A percentile compares a stretch with the other conserved stretches of the same genome.
phyloP scores from a whole-genome alignment of 2,888 invertebrate species.

The Neria commutata region DNA sequence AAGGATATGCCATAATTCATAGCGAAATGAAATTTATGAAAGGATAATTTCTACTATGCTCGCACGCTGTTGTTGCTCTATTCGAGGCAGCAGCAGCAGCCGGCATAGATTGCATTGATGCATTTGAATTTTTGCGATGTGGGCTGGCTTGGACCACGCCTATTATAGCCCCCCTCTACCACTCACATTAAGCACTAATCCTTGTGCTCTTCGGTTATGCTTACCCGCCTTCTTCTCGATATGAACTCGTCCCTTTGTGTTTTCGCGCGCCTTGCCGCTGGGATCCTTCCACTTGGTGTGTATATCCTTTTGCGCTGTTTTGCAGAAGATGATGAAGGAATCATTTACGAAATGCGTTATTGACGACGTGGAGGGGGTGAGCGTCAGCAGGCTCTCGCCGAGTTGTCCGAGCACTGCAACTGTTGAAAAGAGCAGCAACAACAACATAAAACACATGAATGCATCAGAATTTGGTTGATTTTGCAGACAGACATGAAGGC shows the following conservation, averaged over 20 bases:
- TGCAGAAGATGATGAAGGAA: slow-evolving; percentile 62
- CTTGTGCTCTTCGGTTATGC: slow-evolving; percentile 24
- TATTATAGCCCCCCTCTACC: too few relatives aligned
- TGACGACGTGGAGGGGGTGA: slow-evolving; percentile 56
- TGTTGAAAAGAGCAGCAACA: too few relatives aligned
- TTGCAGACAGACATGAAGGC: too few relatives aligned
- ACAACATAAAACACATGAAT: too few relatives aligned
- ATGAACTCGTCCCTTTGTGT: slow-evolving; percentile 62
- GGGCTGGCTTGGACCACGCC: too few relatives aligned
- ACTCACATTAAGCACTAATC: too few relatives aligned
- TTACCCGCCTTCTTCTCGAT: slow-evolving; percentile 59
- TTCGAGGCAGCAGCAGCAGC: too few relatives aligned
- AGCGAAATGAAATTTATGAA: neutral
- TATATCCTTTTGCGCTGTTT: slow-evolving; percentile 49
- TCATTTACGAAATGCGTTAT: slow-evolving; percentile 62
- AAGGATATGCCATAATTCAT: neutral
- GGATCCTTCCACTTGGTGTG: slow-evolving; percentile 60
- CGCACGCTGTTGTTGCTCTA: too few relatives aligned
- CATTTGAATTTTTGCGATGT: too few relatives aligned
- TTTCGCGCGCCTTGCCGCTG: slow-evolving; percentile 51
- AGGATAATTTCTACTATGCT: too few relatives aligned
- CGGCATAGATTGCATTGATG: too few relatives aligned
- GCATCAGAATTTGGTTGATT: too few relatives aligned
- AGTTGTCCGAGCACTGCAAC: slow-evolving; percentile 41
- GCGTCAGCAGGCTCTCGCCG: slow-evolving; percentile 42